Base-by-base conservation (phyloP, 2,113 vertebrate species). In the Clarias macrocephalus region DNA sequence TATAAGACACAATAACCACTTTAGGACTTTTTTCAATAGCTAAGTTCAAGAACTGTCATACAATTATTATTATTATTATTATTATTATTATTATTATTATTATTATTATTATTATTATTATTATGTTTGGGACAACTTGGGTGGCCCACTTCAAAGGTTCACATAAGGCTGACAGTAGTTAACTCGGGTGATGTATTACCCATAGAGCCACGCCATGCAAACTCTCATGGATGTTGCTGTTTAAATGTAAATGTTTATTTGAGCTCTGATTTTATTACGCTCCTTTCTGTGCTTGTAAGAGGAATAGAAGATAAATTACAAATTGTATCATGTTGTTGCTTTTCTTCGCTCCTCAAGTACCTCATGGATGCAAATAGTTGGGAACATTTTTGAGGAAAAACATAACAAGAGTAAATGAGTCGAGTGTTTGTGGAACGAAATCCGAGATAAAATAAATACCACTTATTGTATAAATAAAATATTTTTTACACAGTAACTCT, bases 211-310 rank as follows among this genome's bases (percentile, higher is more conserved):
- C 1, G 15, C 75, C n/a, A 66, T 62, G n/a, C 82, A 60, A 82
- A 63, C 59, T 60, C 82, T 84, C 85, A 85, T 87, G 84, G 85
- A 91, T 89, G 89, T 88, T 87, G 86, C 88, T 87, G 85, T 85
- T 88, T 88, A 73, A 83, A 89, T 90, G 83, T 87, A 84, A 88
- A 87, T 88, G 88, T 91, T 92, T 91, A 88, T 85, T 79, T 75
- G 83, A 88, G 84, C 76, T 85, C 81, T 86, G 80, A 76, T 83
- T 87, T 88, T 88, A 88, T 89, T 86, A 82, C 70, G 23, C 48
- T 83, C 65, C 63, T 80, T 81, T 89, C 56, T 56, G 68, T 60
- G 15, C 79, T 83, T 86, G 85, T 89, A 83, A 87, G 81, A 80
- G 6, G 8, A 81, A 84, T 88, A 21, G 73, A 73, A 84, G 80